Conservation (phyloP, 1,140 invertebrate species). For the Drosophila baimaii region DNA sequence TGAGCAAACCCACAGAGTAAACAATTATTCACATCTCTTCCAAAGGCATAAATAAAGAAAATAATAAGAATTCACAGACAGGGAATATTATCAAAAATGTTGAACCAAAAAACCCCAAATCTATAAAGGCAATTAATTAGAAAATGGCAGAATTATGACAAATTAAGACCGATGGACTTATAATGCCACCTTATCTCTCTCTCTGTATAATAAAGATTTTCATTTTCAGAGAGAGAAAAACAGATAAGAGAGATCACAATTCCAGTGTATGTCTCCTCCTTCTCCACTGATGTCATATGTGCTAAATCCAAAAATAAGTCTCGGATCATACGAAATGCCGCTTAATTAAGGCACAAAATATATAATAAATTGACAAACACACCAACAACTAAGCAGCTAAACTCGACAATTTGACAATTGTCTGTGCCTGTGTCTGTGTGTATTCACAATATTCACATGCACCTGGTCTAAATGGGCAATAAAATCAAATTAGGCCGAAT, state of each 20-base stretch:
- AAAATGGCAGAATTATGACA: background rate
- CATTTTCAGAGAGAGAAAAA: too few species aligned
- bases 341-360: slow-evolving; percentile 1
- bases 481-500: background rate
- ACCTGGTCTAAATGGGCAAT: background rate
- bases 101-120: background rate
- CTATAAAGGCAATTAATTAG: slow-evolving; percentile 4
- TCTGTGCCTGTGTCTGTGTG: background rate
- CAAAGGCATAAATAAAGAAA: background rate
- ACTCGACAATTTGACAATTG: slow-evolving; percentile 13
- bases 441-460: too few species aligned
- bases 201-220: too few species aligned
- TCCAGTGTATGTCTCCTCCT: background rate
- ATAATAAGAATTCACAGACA: background rate
- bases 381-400: background rate
- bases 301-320: slow-evolving; percentile 36
- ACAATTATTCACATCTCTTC: slow-evolving; percentile 10
- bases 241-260: too few species aligned
- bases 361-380: background rate
- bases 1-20: background rate
- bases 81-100: slow-evolving; percentile 2
- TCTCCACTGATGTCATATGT: slow-evolving; percentile 53
- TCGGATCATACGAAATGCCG: slow-evolving; percentile 6
- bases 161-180: slow-evolving; percentile 1
- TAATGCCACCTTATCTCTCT: background rate